These are phyloP conservation scores for Danio jaintianensis DNA, from an alignment of 2,797 vertebrate species.

Conservation along the genomic window DNA sequence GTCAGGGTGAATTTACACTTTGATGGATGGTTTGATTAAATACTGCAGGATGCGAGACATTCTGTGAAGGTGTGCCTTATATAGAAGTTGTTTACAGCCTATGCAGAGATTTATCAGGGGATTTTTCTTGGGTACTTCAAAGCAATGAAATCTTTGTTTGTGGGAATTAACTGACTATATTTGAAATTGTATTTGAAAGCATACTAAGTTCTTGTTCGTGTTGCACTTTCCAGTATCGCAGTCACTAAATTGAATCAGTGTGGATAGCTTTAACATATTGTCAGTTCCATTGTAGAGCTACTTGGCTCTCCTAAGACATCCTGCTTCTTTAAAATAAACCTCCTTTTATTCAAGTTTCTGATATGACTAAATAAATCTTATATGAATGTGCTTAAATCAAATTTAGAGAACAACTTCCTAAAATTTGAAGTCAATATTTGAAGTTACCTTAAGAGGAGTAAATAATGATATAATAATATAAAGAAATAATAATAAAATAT, in stretches of 20 bases:
- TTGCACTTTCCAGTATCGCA: not conserved
- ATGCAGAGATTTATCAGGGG: not conserved
- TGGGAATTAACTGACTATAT: not conserved
- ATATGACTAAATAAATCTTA: not conserved
- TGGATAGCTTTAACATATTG: too few relatives aligned
- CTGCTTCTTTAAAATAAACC: not conserved
- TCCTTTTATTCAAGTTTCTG: not conserved
- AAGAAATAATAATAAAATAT: too few relatives aligned
- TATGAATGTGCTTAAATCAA: not conserved
- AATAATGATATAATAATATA: too few relatives aligned
- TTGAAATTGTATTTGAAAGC: not conserved
- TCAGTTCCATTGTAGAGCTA: not conserved
- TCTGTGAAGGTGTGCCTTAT: slow-evolving; percentile 1
- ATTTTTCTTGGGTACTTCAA: slow-evolving; percentile 10
- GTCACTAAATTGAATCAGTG: not conserved
- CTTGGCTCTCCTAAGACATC: not conserved
- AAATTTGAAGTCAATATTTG: too few relatives aligned
- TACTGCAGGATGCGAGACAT: not conserved
- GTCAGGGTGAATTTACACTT: not conserved
- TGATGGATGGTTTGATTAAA: not conserved
- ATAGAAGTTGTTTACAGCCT: not conserved
- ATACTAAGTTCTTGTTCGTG: not conserved
- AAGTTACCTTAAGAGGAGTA: too few relatives aligned
- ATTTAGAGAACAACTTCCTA: too few relatives aligned
- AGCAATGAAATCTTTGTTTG: slow-evolving; percentile 14